Conservation (phyloP, 2,797 vertebrate genomes). For the Poeciliopsis infans region DNA sequence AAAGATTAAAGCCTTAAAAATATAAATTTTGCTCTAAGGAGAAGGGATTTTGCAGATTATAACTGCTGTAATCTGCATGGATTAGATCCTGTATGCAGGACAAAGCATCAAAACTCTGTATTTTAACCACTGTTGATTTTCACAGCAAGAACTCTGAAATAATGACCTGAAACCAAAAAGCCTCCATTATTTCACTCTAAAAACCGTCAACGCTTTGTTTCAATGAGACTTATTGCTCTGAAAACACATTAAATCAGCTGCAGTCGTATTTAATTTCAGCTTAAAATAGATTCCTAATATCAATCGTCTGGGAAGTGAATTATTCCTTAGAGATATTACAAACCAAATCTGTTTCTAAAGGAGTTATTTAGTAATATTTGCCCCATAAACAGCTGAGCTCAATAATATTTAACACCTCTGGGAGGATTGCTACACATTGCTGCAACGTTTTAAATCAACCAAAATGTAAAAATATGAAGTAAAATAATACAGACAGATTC, state of each 20-base stretch:
- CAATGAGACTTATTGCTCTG: neutral
- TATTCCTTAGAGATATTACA: neutral
- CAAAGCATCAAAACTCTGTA: neutral
- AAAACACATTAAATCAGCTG: neutral
- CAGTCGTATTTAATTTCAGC: neutral
- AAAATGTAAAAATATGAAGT: neutral
- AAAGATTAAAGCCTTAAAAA: neutral
- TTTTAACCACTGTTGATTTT: neutral
- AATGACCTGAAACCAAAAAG: neutral
- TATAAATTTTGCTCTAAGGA: neutral
- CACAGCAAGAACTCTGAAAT: neutral
- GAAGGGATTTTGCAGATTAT: neutral
- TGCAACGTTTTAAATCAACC: neutral
- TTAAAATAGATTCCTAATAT: neutral
- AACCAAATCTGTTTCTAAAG: neutral
- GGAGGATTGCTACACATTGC: neutral
- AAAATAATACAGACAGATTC: neutral
- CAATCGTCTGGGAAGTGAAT: neutral
- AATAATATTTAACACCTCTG: neutral
- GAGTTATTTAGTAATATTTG: neutral
- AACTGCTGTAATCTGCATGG: neutral
- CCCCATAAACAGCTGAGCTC: neutral
- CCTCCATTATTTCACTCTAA: neutral
- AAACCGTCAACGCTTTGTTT: neutral
- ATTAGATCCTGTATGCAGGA: slow-evolving; percentile 3